Conservation (phyloP, 2,888 invertebrate species). For the Hyalella azteca region DNA sequence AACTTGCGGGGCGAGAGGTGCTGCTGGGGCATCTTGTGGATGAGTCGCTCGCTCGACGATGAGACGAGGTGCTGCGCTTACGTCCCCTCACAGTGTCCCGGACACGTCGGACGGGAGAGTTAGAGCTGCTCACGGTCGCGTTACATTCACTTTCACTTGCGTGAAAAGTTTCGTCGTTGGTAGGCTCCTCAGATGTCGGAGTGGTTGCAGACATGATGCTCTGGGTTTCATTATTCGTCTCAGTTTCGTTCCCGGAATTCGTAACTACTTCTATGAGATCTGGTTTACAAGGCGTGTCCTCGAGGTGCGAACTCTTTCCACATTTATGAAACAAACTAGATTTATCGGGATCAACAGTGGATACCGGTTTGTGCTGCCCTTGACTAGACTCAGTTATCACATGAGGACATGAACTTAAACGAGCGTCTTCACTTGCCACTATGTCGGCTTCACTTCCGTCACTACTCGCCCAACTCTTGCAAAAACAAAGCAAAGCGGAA, state of each 20-base stretch:
- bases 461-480: neutral
- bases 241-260: too few species aligned
- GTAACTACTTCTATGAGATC: too few species aligned
- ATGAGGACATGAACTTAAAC: neutral
- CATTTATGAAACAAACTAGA: neutral
- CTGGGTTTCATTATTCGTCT: neutral
- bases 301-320: neutral
- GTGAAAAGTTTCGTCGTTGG: too few species aligned
- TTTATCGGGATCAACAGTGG: neutral
- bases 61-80: neutral
- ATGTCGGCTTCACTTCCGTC: neutral
- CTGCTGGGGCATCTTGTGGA: neutral
- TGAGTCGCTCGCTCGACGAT: neutral
- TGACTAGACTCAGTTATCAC: constrained; percentile 31
- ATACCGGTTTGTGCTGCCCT: neutral
- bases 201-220: neutral
- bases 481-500: neutral
- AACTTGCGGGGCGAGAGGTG: neutral
- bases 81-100: too few species aligned
- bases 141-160: too few species aligned
- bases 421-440: neutral
- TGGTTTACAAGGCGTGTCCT: too few species aligned
- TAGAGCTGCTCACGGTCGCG: neutral
- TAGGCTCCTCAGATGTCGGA: too few species aligned
- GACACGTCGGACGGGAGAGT: neutral